Base-by-base conservation (phyloP, 2,888 invertebrate species). In the Melanostoma mellinum region DNA sequence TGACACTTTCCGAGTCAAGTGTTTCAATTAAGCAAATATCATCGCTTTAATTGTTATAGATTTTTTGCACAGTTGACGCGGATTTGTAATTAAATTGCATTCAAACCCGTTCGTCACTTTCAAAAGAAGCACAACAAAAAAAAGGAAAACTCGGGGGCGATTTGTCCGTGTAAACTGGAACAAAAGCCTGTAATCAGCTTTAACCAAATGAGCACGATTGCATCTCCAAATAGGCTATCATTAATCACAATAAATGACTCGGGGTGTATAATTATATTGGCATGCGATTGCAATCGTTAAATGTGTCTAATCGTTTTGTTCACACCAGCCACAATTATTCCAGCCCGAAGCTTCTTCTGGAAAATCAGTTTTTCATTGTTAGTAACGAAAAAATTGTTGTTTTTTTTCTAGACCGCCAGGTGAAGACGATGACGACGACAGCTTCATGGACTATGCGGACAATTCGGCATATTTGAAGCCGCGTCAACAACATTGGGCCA, bases 401-500 rank as follows among this genome's bases (percentile, higher is more conserved):
- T 20, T 20, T 48, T 8, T 9, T 10, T 84, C 10, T 92, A 96
- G 96, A 89, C 95, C 95, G 42, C 93, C 95, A 67, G 95, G 95
- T 87, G 94, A 95, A 88, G 95, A 95, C 88, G 92, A 94, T 68
- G 95, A 95, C 68, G 94, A 94, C 86, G 96, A 95, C 87, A 96
- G 95, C 89, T 95, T 94, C 89, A 94, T 95, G 88, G 94, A 94
- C 86, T 93, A 93, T 86, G 94, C 94, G 76, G 95, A 95, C 86
- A 95, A 95, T 87, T 93, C 93, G 8, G 93, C 93, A 36, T 94
- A 95, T 89, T 92, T 95, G 85, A 96, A 96, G 89, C 96, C 96
- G 4, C 93, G 95, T 87, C 92, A 96, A 88, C 96, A 96, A 67
- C 95, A 96, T 89, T 97, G 97, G 97, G 95, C 95, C 78, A 96